Evolutionary conservation across 2,888 invertebrate species (phyloP).

Genomic region (Polia nebulosa): DNA sequence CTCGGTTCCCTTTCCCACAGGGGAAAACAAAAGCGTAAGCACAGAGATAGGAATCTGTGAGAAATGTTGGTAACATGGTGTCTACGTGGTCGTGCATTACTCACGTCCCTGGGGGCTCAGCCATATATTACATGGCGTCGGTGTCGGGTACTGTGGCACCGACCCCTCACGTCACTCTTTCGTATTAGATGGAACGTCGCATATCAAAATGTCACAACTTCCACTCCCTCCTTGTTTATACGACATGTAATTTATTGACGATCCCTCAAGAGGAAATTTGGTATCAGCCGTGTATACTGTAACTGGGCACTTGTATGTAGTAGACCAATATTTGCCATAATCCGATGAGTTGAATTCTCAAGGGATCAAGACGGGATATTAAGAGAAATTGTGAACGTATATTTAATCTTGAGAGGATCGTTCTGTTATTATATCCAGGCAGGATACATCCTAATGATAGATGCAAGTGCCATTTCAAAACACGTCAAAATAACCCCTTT

Average conservation of each 20-base stretch:
- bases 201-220: conserved; percentile 55
- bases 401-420: not conserved
- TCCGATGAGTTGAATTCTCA: conserved; percentile 16
- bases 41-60: conserved; percentile 41
- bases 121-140: conserved; percentile 29
- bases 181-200: conserved; percentile 53
- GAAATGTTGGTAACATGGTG: conserved; percentile 35
- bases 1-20: conserved; percentile 6
- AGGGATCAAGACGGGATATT: conserved; percentile 19
- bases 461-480: not conserved
- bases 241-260: conserved; percentile 52
- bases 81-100: conserved; percentile 36
- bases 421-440: not conserved
- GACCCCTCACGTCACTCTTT: conserved; percentile 52
- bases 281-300: conserved; percentile 16
- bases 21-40: conserved; percentile 42
- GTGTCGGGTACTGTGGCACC: conserved; percentile 40
- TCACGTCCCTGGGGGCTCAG: conserved; percentile 39
- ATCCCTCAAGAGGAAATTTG: conserved; percentile 49
- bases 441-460: conserved; percentile 10
- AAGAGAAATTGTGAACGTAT: not conserved
- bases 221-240: conserved; percentile 45
- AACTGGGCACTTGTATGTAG: not conserved
- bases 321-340: conserved; percentile 26
- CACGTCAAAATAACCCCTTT: conserved; percentile 12